These are phyloP conservation scores for Lepus timidus DNA, from an alignment of 2,113 vertebrate genomes.

Conservation along the genomic window DNA sequence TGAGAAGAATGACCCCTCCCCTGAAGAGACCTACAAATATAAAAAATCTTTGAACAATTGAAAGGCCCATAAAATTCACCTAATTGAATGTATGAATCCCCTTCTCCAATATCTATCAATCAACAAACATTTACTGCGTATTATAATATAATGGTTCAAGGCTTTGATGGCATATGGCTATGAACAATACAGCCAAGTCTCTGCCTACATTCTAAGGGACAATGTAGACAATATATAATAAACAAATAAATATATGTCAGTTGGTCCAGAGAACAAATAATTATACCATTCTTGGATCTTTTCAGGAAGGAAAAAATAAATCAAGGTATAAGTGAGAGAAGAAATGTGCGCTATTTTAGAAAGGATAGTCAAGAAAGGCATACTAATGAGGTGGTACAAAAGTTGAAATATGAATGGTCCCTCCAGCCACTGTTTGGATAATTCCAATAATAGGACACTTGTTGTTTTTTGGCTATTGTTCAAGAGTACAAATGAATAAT, in stretches of 20 bases:
- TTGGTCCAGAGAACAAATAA: not conserved
- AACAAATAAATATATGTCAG: not conserved
- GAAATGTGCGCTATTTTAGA: not conserved
- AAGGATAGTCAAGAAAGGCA: conserved; percentile 24
- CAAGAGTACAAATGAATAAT: conserved; percentile 2
- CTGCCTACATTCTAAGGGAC: conserved; percentile 10
- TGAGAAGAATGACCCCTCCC: not conserved
- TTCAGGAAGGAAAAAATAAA: conserved; percentile 56
- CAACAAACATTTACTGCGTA: conserved; percentile 43
- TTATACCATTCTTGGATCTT: not conserved
- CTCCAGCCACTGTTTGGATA: not conserved
- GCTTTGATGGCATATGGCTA: not conserved
- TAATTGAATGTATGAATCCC: not conserved
- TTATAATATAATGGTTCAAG: not conserved
- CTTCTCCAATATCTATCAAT: conserved; percentile 40
- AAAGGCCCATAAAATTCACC: not conserved
- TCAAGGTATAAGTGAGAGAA: conserved; percentile 27
- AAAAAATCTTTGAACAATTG: not conserved
- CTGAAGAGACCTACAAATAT: conserved; percentile 1
- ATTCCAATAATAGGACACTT: conserved; percentile 12
- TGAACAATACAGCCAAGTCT: conserved; percentile 28
- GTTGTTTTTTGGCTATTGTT: not conserved
- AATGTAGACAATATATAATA: conserved; percentile 9
- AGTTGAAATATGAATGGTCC: conserved; percentile 46
- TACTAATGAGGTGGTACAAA: not conserved